Percentiles rank a stretch among this genome's conserved stretches.
phyloP scores from a whole-genome alignment of 2,888 invertebrate genomes.

The Shargacucullia verbasci region DNA sequence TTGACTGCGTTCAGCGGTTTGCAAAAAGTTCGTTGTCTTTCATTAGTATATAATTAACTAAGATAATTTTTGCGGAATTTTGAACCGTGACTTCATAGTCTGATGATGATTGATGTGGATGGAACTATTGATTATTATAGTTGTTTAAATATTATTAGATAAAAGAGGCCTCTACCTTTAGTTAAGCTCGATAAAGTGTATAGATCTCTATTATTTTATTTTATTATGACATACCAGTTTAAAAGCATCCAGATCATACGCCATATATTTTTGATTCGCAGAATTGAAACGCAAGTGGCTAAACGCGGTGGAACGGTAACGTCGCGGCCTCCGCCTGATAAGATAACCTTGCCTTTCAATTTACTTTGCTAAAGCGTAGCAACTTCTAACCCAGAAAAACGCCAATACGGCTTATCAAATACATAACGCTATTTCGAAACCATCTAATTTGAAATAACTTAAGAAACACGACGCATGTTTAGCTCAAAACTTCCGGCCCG shows the following conservation, averaged over 20 bases:
- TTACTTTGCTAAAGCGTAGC: conserved; percentile 74
- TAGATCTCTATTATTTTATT: conserved; percentile 18
- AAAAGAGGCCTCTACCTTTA: conserved; percentile 20
- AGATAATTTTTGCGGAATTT: conserved; percentile 26
- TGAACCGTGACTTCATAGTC: conserved; percentile 25
- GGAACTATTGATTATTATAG: conserved; percentile 1
- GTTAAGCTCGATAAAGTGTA: conserved; percentile 4
- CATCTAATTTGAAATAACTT: conserved; percentile 32
- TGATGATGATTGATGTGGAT: conserved; percentile 27
- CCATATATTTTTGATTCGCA: conserved; percentile 56
- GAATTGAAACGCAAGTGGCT: conserved; percentile 66
- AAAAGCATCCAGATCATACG: conserved; percentile 33
- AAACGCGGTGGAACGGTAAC: conserved; percentile 59
- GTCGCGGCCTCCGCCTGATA: conserved; percentile 80
- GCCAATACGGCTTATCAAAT: conserved; percentile 72
- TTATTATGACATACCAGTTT: conserved; percentile 17
- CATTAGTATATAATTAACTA: conserved; percentile 31
- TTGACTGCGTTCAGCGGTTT: conserved; percentile 25
- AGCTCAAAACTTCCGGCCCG: conserved; percentile 28
- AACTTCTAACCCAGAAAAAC: conserved; percentile 65
- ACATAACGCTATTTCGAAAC: conserved; percentile 31
- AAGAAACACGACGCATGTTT: conserved; percentile 32
- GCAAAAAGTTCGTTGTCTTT: conserved; percentile 30
- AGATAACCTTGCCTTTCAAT: conserved; percentile 88
- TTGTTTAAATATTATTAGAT: conserved; percentile 25